Percentiles rank a stretch among this genome's conserved stretches.
Conservation (phyloP, 2,113 vertebrate genomes). For the Castor canadensis region DNA sequence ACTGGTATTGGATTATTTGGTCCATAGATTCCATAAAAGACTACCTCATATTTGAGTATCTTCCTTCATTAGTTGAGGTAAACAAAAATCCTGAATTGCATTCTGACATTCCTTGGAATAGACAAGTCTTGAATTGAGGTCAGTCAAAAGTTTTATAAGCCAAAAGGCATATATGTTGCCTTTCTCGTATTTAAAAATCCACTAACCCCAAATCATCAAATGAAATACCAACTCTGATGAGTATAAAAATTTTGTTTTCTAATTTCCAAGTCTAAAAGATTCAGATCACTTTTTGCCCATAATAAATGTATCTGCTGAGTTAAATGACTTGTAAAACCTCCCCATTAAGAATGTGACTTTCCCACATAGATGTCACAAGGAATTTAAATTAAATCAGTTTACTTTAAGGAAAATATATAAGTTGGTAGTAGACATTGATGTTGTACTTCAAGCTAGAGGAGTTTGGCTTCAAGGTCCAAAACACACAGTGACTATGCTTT, state of each 20-base stretch:
- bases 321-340: not conserved
- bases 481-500: not conserved
- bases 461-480: not conserved
- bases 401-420: not conserved
- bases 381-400: not conserved
- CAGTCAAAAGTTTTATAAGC: not conserved
- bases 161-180: not conserved
- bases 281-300: not conserved
- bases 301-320: not conserved
- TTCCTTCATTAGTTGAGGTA: not conserved
- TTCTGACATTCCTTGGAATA: not conserved
- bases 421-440: not conserved
- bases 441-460: not conserved
- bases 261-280: not conserved
- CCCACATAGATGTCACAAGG: not conserved
- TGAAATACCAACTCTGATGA: not conserved
- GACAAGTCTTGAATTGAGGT: constrained; percentile 38
- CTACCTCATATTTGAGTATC: not conserved
- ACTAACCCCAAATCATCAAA: not conserved
- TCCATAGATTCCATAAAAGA: not conserved
- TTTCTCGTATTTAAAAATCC: not conserved
- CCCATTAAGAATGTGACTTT: not conserved
- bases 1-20: not conserved
- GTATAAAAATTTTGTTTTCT: not conserved
- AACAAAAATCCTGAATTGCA: not conserved